These are phyloP conservation scores for Ophiodon elongatus DNA, from an alignment of 2,113 vertebrate genomes.

Conservation along the genomic window DNA sequence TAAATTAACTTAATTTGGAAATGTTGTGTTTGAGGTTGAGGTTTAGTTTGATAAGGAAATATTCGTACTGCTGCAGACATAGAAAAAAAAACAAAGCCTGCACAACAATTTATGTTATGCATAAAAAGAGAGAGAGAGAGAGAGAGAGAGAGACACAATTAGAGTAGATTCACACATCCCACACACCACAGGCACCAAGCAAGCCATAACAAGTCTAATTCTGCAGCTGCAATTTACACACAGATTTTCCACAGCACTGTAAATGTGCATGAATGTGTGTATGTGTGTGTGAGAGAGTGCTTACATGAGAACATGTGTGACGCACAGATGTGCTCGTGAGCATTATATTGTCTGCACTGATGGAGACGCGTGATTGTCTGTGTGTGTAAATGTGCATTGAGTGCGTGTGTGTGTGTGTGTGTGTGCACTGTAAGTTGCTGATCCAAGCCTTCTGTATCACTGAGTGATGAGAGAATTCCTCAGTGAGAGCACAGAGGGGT, in stretches of 20 bases:
- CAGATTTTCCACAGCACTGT: constrained; percentile 40
- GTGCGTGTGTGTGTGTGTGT: constrained; percentile 16
- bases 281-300: neutral
- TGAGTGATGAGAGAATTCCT: constrained; percentile 73
- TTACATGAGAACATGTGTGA: constrained; percentile 14
- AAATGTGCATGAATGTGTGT: constrained; percentile 12
- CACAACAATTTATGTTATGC: constrained; percentile 18
- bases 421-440: constrained; percentile 64
- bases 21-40: constrained; percentile 22
- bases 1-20: constrained; percentile 35
- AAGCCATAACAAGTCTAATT: constrained; percentile 62
- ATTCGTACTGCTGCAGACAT: constrained; percentile 16
- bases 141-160: constrained; percentile 57
- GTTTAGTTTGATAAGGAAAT: constrained; percentile 37
- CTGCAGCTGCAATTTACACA: constrained; percentile 64
- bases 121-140: constrained; percentile 19
- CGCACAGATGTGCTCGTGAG: constrained; percentile 13
- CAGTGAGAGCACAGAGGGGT: constrained; percentile 44
- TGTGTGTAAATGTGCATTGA: constrained; percentile 4
- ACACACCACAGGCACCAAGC: constrained; percentile 61
- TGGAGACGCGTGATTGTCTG: constrained; percentile 19
- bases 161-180: constrained; percentile 71
- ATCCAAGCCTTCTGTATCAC: constrained; percentile 72
- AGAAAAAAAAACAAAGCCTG: constrained; percentile 21
- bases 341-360: constrained; percentile 29